Conservation (phyloP, 2,797 vertebrate genomes). For the Sebastes dallii region DNA sequence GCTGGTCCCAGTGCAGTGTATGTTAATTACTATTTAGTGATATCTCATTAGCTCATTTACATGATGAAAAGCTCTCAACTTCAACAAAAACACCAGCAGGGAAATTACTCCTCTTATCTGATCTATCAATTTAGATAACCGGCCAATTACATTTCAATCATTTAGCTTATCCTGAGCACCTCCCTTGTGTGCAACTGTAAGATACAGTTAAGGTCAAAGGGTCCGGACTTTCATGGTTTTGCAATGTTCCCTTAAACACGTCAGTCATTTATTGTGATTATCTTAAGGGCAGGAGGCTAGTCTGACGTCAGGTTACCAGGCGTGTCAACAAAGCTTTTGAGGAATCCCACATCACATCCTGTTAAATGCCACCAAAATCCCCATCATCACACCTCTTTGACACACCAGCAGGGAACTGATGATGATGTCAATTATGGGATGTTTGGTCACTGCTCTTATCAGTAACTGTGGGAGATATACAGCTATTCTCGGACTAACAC, state of each 20-base stretch:
- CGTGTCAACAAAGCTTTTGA: not conserved
- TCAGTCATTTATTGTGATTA: not conserved
- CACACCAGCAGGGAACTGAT: conserved; percentile 23
- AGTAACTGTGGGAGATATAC: conserved; percentile 27
- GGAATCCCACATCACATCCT: not conserved
- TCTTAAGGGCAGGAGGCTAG: not conserved
- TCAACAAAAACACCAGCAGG: not conserved
- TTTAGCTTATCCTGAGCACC: not conserved
- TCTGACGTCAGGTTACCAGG: not conserved
- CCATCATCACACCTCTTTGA: conserved; percentile 15
- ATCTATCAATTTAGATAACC: not conserved
- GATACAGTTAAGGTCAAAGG: not conserved
- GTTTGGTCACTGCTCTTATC: conserved; percentile 39
- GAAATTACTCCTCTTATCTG: not conserved
- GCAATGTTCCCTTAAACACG: not conserved
- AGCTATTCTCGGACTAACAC: conserved; percentile 22
- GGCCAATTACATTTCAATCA: not conserved
- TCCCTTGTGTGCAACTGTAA: not conserved
- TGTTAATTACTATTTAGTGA: not conserved
- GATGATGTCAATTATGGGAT: conserved; percentile 33
- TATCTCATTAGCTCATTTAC: not conserved
- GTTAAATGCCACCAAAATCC: not conserved
- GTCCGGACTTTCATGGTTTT: not conserved
- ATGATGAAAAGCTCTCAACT: not conserved
- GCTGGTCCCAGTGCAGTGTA: not conserved